Evolutionary conservation across 2,797 vertebrate genomes (phyloP).

Genomic region (Enteromius radiatus): DNA sequence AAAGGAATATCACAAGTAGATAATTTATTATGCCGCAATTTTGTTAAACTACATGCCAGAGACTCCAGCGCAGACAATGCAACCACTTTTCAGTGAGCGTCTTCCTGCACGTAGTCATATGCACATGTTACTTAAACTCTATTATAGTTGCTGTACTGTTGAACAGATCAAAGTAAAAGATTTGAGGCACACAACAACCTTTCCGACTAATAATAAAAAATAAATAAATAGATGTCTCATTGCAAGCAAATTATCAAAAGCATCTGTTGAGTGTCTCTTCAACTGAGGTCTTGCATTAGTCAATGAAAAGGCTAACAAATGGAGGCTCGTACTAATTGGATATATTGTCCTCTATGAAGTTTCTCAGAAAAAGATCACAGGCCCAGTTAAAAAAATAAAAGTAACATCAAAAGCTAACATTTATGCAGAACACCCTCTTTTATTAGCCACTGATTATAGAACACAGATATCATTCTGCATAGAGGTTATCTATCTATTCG

Average conservation of each 20-base stretch:
- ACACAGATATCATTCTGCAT: neutral
- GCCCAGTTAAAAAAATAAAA: constrained; percentile 15
- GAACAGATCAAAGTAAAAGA: constrained; percentile 20
- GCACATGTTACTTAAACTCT: neutral
- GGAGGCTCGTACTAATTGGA: constrained; percentile 11
- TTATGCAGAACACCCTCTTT: constrained; percentile 15
- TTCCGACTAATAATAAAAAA: neutral
- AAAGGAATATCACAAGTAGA: neutral
- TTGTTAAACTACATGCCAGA: neutral
- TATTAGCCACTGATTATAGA: constrained; percentile 12
- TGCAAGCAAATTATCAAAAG: constrained; percentile 50
- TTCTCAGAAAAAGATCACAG: constrained; percentile 48
- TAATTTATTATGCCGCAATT: neutral
- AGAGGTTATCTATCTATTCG: neutral
- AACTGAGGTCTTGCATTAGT: constrained; percentile 29
- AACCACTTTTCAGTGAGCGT: neutral
- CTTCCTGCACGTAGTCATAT: neutral
- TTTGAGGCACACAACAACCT: neutral
- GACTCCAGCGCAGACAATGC: neutral
- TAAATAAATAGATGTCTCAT: neutral
- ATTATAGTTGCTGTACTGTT: neutral
- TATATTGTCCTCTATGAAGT: neutral
- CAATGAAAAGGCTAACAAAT: constrained; percentile 24
- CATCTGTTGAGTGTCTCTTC: constrained; percentile 14
- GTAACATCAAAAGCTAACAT: constrained; percentile 36